phyloP scores from a whole-genome alignment of 2,888 invertebrate genomes.

The Anticlea derivata region DNA sequence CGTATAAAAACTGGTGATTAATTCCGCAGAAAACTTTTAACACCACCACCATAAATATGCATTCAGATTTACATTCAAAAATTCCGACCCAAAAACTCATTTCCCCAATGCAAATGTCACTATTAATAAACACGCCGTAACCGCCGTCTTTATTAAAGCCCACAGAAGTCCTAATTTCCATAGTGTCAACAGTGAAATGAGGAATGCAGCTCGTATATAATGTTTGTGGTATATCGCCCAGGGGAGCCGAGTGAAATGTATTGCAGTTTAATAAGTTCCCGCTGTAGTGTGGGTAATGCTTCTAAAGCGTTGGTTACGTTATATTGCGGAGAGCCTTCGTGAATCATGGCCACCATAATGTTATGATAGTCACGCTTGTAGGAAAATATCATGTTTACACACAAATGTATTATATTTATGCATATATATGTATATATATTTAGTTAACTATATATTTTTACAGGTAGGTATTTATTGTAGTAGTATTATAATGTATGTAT shows the following conservation, averaged over 20 bases:
- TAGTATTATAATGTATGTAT: no score
- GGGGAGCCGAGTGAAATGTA: constrained; percentile 20
- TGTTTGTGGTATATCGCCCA: constrained; percentile 41
- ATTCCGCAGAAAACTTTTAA: constrained; percentile 35
- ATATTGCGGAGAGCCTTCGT: no score
- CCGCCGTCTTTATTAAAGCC: constrained; percentile 61
- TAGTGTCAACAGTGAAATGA: constrained; percentile 67
- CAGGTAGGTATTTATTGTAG: no score
- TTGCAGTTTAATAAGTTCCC: background rate
- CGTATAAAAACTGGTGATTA: constrained; percentile 11
- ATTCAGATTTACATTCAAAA: constrained; percentile 33
- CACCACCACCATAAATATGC: constrained; percentile 38
- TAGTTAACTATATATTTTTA: no score
- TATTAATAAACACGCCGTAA: constrained; percentile 55
- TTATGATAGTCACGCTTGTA: no score
- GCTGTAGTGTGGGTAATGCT: background rate
- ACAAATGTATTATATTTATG: no score
- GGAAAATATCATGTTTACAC: no score
- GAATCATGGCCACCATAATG: no score
- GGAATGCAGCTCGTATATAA: constrained; percentile 58
- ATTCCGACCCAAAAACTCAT: constrained; percentile 43
- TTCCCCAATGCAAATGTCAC: constrained; percentile 52
- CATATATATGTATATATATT: no score
- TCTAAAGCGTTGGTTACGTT: background rate
- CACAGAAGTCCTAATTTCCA: constrained; percentile 62